Evolutionary conservation across 2,113 vertebrate genomes (phyloP), one percentile per base, ranked within the genome.

Genomic region (Mixornis gularis): DNA sequence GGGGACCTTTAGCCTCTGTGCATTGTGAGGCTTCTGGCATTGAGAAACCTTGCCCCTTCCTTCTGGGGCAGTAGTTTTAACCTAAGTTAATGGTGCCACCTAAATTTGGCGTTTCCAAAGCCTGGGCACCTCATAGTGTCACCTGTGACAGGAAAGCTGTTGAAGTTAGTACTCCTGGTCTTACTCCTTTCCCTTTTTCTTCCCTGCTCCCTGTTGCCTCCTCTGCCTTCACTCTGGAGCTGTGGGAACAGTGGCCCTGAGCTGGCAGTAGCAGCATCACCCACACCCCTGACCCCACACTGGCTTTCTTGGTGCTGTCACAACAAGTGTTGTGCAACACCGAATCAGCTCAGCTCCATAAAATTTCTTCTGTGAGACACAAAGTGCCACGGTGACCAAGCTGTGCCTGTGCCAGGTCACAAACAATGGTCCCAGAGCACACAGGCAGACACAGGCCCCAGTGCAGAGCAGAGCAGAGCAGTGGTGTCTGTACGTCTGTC

Each of bases 401-500:
- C 32, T 26, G 41, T 70, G 65, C 52, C 80, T 41, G 36, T 2
- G 4, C 18, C 78, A 21, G 49, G 49, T 16, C 40, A 30, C 66
- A 40, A 9, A 3, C 0, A 0, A 11, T 3, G 11, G n/a, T 44
- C 27, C 24, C 41, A 32, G 43, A 17, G 19, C 1, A 0, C 1
- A 1, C n/a, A 40, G 76, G 10, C 25, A 41, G 48, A 25, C 20
- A 7, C 1, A 0, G 6, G 40, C 51, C 43, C 32, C 16, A n/a
- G 32, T 1, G 1, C 20, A 20, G 73, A 3, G 62, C 65, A 20
- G 73, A 3, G 62, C 65, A 55, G 20, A 46, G 38, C 20, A 77
- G 51, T 0, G 0, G 10, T 8, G n/a, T 30, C 71, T 77, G 49
- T 51, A 13, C 1, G 0, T 58, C 77, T 38, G 46, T 64, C 73